These are phyloP conservation scores for Leuciscus waleckii DNA, from an alignment of 2,797 vertebrate species.

Conservation along the genomic window DNA sequence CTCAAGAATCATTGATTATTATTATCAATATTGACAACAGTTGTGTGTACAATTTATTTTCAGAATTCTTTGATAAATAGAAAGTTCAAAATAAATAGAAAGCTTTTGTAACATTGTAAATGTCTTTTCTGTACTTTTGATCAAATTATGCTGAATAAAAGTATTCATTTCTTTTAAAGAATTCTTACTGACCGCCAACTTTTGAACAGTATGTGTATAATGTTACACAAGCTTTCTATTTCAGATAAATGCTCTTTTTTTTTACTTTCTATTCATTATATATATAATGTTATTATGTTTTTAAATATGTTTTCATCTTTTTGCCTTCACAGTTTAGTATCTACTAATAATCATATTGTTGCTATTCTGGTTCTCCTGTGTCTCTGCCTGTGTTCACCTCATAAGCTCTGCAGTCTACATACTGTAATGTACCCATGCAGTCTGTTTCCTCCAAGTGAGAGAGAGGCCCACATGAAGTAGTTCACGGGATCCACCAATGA, in stretches of 20 bases:
- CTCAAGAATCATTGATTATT: no score
- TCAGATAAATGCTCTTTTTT: no score
- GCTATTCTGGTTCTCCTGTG: background rate
- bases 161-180: no score
- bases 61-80: no score
- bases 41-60: no score
- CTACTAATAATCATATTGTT: background rate
- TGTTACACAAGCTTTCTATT: no score
- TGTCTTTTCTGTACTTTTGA: background rate
- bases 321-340: background rate
- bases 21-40: no score
- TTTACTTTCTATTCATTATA: no score
- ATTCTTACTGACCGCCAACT: background rate
- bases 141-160: background rate
- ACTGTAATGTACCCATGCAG: background rate
- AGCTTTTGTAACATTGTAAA: no score
- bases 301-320: background rate
- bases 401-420: background rate
- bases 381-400: background rate
- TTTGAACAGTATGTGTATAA: background rate
- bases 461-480: constrained; percentile 76
- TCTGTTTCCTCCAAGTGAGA: constrained; percentile 72
- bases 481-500: constrained; percentile 67
- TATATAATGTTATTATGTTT: background rate
- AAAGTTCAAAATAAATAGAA: no score